Base-by-base conservation (phyloP, 2,888 invertebrate species). In the Megalurothrips usitatus region DNA sequence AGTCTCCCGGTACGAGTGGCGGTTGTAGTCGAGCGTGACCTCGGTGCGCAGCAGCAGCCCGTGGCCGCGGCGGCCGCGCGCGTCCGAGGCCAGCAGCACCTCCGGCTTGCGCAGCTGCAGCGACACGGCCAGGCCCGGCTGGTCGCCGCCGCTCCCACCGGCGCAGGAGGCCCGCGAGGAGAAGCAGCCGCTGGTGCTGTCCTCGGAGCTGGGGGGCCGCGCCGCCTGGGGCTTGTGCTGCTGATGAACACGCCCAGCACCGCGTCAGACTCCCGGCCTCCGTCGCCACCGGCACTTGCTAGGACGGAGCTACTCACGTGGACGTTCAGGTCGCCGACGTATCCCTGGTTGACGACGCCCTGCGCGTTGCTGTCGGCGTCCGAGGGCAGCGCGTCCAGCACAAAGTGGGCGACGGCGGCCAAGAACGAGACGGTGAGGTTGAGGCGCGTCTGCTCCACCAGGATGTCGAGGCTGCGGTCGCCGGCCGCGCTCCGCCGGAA, bases 61-160 rank as follows among this genome's bases (percentile, higher is more conserved):
- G 84, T 91, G 90, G 1, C 92, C 91, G 78, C 90, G 91, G 34
- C 89, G 68, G 68, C 58, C 58, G 58, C n/a, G 19, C 58, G 89
- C 89, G n/a, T 90, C 88, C 84, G 92, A 91, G 0, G 93, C 92
- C 84, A 95, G 89, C 87, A 94, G 91, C 80, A 95, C 89, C 87
- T 95, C 94, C 0, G 95, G 94, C 85, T 93, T 92, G 49, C 94
- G 91, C 84, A 94, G 90, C 84, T 93, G 91, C 43, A 94, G 88
- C 0, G 93, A 93, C 83, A 95, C 88, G 0, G 93, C 89, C 89
- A 58, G 87, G 87, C 84, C 89, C 85, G 84, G 89, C 87, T 84
- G 89, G 86, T 84, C 90, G 88, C 90, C 87, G 1, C 86, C 68
- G 68, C 52, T 17, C 1, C 52, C 52, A 83, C 84, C 87, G 79